A percentile compares a stretch with the other conserved stretches of the same genome.
phyloP scores from a whole-genome alignment of 2,113 vertebrate species.

The Antechinus flavipes region DNA sequence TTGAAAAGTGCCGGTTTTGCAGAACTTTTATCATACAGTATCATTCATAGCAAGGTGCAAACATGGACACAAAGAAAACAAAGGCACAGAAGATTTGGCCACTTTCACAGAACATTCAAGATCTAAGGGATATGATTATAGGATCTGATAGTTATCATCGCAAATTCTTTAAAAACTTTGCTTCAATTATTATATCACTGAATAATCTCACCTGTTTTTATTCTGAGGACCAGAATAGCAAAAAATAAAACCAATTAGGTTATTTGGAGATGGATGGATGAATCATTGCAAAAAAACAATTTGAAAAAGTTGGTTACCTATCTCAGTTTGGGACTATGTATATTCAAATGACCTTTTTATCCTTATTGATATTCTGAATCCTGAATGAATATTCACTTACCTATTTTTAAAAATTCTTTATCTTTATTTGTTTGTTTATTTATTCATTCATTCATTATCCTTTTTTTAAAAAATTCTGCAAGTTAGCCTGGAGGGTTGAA shows the following conservation, averaged over 20 bases:
- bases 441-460: background rate
- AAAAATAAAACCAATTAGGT: background rate
- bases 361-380: too few species aligned
- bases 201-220: background rate
- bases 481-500: background rate
- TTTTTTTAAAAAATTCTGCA: background rate
- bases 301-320: background rate
- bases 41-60: background rate
- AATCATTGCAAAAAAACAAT: background rate
- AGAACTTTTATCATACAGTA: background rate
- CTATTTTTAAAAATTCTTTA: too few species aligned
- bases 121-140: background rate
- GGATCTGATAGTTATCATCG: background rate
- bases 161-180: background rate
- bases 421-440: too few species aligned
- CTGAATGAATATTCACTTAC: too few species aligned
- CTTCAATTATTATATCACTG: background rate
- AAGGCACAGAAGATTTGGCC: background rate
- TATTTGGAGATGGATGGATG: background rate
- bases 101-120: background rate
- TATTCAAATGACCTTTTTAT: background rate
- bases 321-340: background rate
- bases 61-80: background rate
- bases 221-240: background rate
- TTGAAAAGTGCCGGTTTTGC: background rate